phyloP scores from a whole-genome alignment of 2,113 vertebrate genomes.

The Lichenostomus cassidix region DNA sequence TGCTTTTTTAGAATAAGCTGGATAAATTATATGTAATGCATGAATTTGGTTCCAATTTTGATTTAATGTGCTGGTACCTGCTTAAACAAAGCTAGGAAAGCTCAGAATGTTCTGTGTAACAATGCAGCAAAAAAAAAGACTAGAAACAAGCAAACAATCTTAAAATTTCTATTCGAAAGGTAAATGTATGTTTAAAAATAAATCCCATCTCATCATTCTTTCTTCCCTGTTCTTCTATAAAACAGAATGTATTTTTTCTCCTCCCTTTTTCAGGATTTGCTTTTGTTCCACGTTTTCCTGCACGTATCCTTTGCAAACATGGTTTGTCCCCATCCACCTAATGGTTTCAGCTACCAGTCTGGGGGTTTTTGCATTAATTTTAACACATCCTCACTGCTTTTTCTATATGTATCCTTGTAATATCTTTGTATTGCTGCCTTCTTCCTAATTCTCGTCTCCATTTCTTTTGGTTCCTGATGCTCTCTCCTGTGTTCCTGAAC shows the following conservation, averaged over 20 bases:
- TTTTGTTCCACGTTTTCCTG: not conserved
- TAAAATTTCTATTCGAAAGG: not conserved
- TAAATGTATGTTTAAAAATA: not conserved
- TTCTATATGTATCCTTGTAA: not conserved
- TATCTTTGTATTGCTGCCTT: not conserved
- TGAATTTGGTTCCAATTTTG: not conserved
- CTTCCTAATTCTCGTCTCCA: not conserved
- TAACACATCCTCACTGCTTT: not conserved
- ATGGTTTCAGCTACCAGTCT: not conserved
- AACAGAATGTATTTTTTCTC: not conserved
- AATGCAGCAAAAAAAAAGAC: not conserved
- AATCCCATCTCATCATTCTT: not conserved
- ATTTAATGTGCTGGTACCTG: not conserved
- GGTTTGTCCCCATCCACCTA: not conserved
- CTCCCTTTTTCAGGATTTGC: not conserved
- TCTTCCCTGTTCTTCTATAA: not conserved
- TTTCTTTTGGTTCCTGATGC: not conserved
- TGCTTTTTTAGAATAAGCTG: not conserved
- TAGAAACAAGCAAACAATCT: not conserved
- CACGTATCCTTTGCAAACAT: accelerated
- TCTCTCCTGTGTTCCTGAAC: not conserved
- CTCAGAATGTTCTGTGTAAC: not conserved
- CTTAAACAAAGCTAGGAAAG: not conserved
- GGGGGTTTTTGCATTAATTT: not conserved
- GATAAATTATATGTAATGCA: not conserved